These are phyloP conservation scores for Fragum fragum DNA, from an alignment of 2,888 invertebrate genomes.

Conservation along the genomic window DNA sequence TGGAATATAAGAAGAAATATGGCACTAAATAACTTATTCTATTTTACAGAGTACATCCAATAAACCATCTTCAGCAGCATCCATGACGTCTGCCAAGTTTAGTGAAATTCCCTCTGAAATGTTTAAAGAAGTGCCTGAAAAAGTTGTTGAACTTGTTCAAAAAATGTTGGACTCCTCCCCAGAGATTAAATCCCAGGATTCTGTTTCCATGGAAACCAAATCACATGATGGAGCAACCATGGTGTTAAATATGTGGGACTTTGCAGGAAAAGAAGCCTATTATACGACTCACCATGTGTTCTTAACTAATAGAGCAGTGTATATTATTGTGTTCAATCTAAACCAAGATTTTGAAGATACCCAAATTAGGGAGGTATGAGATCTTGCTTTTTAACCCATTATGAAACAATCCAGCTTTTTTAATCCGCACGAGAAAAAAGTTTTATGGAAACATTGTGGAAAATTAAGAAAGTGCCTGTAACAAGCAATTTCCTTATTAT, in stretches of 20 bases:
- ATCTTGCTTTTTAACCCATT: no score
- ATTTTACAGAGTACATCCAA: slow-evolving; percentile 5
- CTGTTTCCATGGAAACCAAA: slow-evolving; percentile 53
- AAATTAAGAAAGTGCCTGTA: no score
- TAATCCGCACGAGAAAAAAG: no score
- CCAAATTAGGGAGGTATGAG: slow-evolving; percentile 24
- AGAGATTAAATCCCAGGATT: slow-evolving; percentile 57
- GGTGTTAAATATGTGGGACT: slow-evolving; percentile 85
- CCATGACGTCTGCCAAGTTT: slow-evolving; percentile 48
- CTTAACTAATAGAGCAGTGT: slow-evolving; percentile 85
- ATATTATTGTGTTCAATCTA: slow-evolving; percentile 86
- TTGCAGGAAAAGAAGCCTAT: slow-evolving; percentile 85
- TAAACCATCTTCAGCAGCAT: slow-evolving; percentile 53
- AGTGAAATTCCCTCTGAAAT: slow-evolving; percentile 72
- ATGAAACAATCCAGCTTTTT: no score
- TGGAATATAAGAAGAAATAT: no score
- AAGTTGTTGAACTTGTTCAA: slow-evolving; percentile 84
- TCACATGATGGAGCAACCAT: slow-evolving; percentile 69
- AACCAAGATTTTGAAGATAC: slow-evolving; percentile 79
- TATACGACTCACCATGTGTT: slow-evolving; percentile 86
- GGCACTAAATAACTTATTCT: no score
- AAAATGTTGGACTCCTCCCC: slow-evolving; percentile 75
- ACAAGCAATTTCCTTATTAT: no score
- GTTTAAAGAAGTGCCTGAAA: slow-evolving; percentile 80
- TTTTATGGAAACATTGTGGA: no score